Conservation (phyloP, 2,888 invertebrate species). For the Mythimna pallens region DNA sequence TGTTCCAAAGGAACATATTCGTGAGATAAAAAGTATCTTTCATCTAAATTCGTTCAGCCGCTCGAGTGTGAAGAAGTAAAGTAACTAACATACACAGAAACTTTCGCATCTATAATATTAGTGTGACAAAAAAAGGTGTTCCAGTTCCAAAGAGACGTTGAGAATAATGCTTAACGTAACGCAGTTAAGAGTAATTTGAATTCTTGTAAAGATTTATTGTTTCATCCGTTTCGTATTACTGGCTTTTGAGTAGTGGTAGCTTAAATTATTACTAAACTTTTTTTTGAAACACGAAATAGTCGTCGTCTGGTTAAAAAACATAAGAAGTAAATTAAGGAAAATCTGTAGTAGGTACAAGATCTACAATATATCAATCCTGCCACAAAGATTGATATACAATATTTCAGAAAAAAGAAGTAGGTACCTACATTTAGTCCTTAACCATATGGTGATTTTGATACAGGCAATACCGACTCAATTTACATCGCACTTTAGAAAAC, state of each 20-base stretch:
- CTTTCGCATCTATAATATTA: too few relatives aligned
- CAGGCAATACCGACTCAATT: conserved; percentile 47
- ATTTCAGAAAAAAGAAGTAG: conserved; percentile 6
- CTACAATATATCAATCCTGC: not conserved
- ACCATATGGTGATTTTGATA: conserved; percentile 24
- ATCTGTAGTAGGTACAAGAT: not conserved
- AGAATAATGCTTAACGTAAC: too few relatives aligned
- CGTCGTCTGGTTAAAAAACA: not conserved
- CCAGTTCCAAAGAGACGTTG: not conserved
- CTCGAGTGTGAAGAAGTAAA: too few relatives aligned
- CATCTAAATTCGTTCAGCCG: too few relatives aligned
- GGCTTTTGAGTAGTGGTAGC: too few relatives aligned
- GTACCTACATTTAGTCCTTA: not conserved
- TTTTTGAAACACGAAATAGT: not conserved
- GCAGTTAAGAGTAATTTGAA: not conserved
- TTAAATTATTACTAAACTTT: not conserved
- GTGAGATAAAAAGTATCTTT: not conserved
- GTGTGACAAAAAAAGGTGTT: too few relatives aligned
- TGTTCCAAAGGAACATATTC: not conserved
- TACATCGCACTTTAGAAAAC: conserved; percentile 51
- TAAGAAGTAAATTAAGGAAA: not conserved
- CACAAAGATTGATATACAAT: not conserved
- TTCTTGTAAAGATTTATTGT: not conserved
- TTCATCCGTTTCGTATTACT: not conserved
- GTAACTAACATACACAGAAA: too few relatives aligned